Conservation (phyloP, 2,888 invertebrate genomes). For the Lasioglossum calceatum region DNA sequence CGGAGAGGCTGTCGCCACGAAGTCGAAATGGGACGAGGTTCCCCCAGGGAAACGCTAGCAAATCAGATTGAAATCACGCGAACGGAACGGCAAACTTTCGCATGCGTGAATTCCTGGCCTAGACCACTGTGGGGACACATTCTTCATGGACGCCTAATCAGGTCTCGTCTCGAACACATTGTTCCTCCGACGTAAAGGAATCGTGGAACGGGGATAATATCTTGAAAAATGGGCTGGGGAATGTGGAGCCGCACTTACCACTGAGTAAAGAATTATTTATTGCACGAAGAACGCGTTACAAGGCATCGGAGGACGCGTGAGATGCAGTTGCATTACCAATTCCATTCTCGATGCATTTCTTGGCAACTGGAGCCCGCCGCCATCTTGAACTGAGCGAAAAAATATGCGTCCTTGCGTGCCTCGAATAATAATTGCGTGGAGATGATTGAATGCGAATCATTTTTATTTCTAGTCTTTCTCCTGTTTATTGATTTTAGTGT, state of each 20-base stretch:
- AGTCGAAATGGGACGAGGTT: not conserved
- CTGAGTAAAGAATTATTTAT: constrained; percentile 36
- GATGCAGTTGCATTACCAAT: constrained; percentile 17
- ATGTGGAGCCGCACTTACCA: not conserved
- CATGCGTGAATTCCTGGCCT: not conserved
- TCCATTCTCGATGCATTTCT: constrained; percentile 16
- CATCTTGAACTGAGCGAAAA: not conserved
- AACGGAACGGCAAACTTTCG: constrained; percentile 9
- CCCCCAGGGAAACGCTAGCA: not conserved
- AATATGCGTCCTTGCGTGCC: not conserved
- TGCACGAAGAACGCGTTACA: not conserved
- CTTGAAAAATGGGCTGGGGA: not conserved
- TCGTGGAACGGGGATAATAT: not conserved
- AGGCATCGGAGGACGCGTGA: constrained; percentile 12
- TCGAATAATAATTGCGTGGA: not conserved
- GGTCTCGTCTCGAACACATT: not conserved
- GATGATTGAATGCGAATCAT: not conserved
- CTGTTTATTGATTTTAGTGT: no score
- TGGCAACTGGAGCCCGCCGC: constrained; percentile 4
- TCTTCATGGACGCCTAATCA: not conserved
- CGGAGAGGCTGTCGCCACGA: not conserved
- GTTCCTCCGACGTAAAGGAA: not conserved
- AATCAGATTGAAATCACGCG: constrained; percentile 32
- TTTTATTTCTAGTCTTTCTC: not conserved
- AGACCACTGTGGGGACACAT: not conserved